Base-by-base conservation (phyloP, 1,140 invertebrate species). In the Magallana gigas region DNA sequence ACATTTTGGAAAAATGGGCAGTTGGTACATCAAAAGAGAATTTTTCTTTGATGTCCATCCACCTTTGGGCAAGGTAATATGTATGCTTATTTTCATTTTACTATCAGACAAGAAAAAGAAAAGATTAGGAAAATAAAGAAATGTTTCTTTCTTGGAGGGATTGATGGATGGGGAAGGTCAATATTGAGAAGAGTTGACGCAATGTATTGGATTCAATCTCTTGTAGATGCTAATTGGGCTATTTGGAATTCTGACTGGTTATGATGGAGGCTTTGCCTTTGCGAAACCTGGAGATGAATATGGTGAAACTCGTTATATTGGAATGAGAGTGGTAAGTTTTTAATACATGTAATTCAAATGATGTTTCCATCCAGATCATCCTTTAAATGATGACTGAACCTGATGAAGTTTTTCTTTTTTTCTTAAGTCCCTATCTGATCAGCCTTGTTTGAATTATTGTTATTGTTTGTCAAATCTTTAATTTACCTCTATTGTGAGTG, bases 11-110 rank as follows among this genome's bases (percentile, higher is more conserved):
- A 99, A 99, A 96, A 99, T 99, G 98, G 98, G 97, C 58, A 98
- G 97, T 93, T 99, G 98, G 98, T 99, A 99, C 92, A 99, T 99
- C 84, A 99, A 99, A 92, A 96, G 98, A 91, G 99, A 98, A 80
- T 99, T 99, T 94, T 99, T 99, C 94, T 99, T 99, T 96, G 98
- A 99, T 96, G 98, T 99, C 12, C 98, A 99, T 96, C 98, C 98
- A 89, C 98, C 98, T 48, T 96, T 99, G 80, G 98, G 98, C 92
- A 99, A 99, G 96, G 98, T 98, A 95, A 94, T 90, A 88, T 62
- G 23, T 11, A 80, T 64, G 2, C 14, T 16, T 48, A 48, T 4
- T 48, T 48, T 48, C 36, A 48, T 48, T 48, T 48, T 48, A 48
- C 36, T 4, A 48, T 48, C 36, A 48, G 2, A 48, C 36, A 2